Percentiles rank a stretch among this genome's conserved stretches.
Conservation (phyloP, 2,888 invertebrate species). For the Tetheella fluctuosa region DNA sequence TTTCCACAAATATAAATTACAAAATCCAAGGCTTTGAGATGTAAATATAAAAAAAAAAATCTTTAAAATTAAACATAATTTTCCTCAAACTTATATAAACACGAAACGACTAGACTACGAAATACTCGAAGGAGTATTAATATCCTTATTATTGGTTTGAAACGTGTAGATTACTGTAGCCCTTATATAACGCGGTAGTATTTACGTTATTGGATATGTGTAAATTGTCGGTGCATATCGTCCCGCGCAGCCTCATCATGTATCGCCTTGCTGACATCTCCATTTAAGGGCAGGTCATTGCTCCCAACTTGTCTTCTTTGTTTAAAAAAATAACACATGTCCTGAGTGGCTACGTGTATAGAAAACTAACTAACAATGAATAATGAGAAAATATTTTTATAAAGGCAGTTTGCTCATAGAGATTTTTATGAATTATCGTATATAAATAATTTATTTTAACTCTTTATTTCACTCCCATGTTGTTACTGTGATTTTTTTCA, state of each 20-base stretch:
- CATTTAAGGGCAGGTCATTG: constrained; percentile 79
- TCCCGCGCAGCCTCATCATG: constrained; percentile 37
- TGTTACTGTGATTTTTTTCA: not conserved
- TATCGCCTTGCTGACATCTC: constrained; percentile 60
- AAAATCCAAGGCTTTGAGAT: not conserved
- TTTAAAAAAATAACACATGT: constrained; percentile 74
- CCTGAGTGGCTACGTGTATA: constrained; percentile 62
- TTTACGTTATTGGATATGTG: constrained; percentile 25
- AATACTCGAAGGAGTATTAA: not conserved
- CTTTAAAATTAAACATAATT: not conserved
- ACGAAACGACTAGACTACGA: not conserved
- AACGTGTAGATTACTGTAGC: not conserved
- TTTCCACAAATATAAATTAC: constrained; percentile 51
- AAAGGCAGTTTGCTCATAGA: constrained; percentile 28
- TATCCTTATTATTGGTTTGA: not conserved
- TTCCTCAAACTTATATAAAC: not conserved
- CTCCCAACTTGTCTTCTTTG: constrained; percentile 64
- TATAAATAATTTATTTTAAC: not conserved
- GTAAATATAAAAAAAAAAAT: not conserved
- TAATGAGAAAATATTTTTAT: constrained; percentile 57
- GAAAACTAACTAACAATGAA: constrained; percentile 63
- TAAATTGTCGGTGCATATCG: constrained; percentile 38
- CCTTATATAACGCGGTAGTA: constrained; percentile 15
- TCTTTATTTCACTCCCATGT: not conserved
- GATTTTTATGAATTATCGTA: not conserved